phyloP scores from a whole-genome alignment of 30 jellyfish, hydroid and myxozoan species.

The Cassiopea xamachana region DNA sequence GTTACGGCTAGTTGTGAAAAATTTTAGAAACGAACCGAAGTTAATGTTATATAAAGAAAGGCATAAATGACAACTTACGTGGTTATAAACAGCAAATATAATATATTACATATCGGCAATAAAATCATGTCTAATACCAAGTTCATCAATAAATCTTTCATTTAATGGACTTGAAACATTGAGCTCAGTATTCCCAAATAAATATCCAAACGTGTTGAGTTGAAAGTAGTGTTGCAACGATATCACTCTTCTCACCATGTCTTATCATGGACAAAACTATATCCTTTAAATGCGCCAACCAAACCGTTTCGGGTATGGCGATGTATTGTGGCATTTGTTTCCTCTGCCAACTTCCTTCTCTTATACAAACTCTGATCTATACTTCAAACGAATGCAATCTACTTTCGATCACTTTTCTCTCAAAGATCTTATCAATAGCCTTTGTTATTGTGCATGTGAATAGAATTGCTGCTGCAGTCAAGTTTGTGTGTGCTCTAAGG shows the following conservation, averaged over 20 bases:
- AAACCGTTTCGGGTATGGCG: not conserved
- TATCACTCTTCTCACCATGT: constrained; percentile 36
- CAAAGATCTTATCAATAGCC: not conserved
- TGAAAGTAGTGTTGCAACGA: constrained; percentile 8
- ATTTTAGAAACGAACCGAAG: not conserved
- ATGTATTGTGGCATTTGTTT: not conserved
- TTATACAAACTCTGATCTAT: constrained; percentile 6
- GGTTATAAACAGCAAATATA: constrained; percentile 51
- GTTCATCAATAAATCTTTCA: constrained; percentile 11
- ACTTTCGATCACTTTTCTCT: not conserved
- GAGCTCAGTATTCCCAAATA: constrained; percentile 12
- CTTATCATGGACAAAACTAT: constrained; percentile 22
- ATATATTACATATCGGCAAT: constrained; percentile 43
- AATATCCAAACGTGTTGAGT: constrained; percentile 30
- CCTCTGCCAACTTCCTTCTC: constrained; percentile 8
- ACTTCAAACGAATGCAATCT: constrained; percentile 18
- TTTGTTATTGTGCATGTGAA: constrained; percentile 14
- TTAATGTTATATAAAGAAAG: not conserved
- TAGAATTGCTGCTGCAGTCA: not conserved
- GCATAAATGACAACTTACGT: constrained; percentile 44
- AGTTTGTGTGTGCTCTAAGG: constrained; percentile 31
- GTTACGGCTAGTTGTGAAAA: not conserved
- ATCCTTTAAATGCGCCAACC: not conserved
- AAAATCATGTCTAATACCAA: constrained; percentile 36
- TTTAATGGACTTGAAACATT: not conserved